Percentiles rank a stretch among this genome's conserved stretches.
These are phyloP conservation scores for Acanthurus tractus DNA, from an alignment of 2,797 vertebrate genomes.

Conservation along the genomic window DNA sequence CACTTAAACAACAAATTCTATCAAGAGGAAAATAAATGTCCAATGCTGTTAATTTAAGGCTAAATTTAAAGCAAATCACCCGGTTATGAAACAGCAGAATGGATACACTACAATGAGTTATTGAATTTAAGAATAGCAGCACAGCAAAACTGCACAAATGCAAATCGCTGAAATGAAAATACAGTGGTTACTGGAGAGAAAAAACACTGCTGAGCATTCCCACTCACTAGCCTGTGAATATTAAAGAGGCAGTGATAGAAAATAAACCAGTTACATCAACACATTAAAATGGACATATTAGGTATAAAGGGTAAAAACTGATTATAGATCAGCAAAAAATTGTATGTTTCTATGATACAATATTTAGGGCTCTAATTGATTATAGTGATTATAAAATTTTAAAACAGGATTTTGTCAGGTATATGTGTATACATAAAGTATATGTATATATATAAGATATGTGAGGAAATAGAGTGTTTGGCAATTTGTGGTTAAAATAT, in stretches of 20 bases:
- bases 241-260: not conserved
- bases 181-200: not conserved
- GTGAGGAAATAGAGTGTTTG: no score
- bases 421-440: no score
- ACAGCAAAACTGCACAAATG: no score
- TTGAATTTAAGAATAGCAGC: no score
- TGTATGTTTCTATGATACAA: no score
- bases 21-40: not conserved
- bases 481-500: no score
- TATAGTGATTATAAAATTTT: not conserved
- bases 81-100: constrained; percentile 12
- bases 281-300: not conserved
- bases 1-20: not conserved
- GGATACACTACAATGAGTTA: not conserved
- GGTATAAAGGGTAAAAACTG: not conserved
- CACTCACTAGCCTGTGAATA: not conserved
- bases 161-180: not conserved
- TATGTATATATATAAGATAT: no score
- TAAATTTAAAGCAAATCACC: constrained; percentile 3
- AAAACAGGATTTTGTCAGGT: no score
- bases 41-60: constrained; percentile 1
- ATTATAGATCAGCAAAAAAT: no score
- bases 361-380: not conserved
- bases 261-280: not conserved
- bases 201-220: not conserved